Evolutionary conservation across 2,113 vertebrate species (phyloP).

Genomic region (Grus americana): DNA sequence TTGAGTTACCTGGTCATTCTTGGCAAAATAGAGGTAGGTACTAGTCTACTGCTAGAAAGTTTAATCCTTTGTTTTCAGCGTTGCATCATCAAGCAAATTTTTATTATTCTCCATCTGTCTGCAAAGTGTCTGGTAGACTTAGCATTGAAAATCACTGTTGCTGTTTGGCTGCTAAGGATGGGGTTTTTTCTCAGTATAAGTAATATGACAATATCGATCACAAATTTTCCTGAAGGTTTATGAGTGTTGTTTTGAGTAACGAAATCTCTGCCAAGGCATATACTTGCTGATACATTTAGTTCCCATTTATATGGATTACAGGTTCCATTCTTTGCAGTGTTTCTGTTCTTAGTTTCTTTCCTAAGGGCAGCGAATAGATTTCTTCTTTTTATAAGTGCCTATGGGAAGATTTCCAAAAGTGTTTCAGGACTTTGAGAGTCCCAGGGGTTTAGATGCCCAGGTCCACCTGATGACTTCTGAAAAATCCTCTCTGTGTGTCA

Average conservation of each 20-base stretch:
- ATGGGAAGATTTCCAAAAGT: not conserved
- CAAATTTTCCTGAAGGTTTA: not conserved
- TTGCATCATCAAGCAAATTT: not conserved
- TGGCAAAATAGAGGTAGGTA: not conserved
- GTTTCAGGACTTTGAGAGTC: not conserved
- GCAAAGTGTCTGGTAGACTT: not conserved
- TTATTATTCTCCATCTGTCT: not conserved
- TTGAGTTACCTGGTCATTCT: not conserved
- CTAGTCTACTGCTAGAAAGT: not conserved
- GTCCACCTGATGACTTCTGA: not conserved
- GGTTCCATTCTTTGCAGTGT: not conserved
- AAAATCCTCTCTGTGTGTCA: not conserved
- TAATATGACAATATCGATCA: not conserved
- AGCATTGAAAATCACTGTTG: not conserved
- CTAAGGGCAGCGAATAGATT: not conserved
- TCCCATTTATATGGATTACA: not conserved
- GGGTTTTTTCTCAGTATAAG: not conserved
- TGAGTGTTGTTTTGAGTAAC: not conserved
- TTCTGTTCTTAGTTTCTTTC: not conserved
- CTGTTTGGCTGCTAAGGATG: not conserved
- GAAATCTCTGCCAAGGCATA: not conserved
- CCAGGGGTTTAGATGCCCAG: not conserved
- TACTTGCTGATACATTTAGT: not conserved
- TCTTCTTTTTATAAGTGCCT: constrained; percentile 28
- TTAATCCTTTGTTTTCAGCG: not conserved